Conservation (phyloP, 2,797 vertebrate genomes). For the Florisuga fusca region DNA sequence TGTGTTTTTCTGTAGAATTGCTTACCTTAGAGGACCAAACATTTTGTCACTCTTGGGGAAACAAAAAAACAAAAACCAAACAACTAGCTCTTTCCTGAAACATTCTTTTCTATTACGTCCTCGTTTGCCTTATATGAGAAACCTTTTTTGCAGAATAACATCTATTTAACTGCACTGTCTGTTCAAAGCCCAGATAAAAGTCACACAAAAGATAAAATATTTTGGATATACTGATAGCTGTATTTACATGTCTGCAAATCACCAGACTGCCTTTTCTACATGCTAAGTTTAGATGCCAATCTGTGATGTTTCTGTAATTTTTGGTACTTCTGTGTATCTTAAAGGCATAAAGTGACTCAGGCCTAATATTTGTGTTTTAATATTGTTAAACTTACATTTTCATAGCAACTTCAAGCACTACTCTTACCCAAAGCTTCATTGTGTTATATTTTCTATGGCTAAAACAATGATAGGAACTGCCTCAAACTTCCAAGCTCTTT, state of each 20-base stretch:
- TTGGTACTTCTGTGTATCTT: background rate
- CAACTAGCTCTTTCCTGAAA: background rate
- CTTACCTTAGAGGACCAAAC: background rate
- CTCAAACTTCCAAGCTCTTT: background rate
- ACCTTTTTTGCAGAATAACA: background rate
- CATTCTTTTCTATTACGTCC: background rate
- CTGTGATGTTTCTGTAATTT: background rate
- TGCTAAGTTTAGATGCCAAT: background rate
- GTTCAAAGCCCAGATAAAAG: background rate
- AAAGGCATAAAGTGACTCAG: background rate
- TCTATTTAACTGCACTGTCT: background rate
- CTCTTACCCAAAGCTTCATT: background rate
- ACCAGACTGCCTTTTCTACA: background rate
- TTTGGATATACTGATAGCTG: background rate
- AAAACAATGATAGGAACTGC: background rate
- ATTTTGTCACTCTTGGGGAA: background rate
- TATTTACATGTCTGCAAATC: background rate
- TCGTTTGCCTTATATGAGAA: background rate
- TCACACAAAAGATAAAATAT: background rate
- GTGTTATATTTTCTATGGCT: background rate
- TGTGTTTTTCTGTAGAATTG: background rate
- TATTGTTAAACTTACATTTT: background rate
- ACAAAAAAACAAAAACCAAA: too few species aligned
- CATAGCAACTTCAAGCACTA: background rate
- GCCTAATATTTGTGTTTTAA: background rate